Conservation (phyloP, 2,888 invertebrate species). For the Formica aserva region DNA sequence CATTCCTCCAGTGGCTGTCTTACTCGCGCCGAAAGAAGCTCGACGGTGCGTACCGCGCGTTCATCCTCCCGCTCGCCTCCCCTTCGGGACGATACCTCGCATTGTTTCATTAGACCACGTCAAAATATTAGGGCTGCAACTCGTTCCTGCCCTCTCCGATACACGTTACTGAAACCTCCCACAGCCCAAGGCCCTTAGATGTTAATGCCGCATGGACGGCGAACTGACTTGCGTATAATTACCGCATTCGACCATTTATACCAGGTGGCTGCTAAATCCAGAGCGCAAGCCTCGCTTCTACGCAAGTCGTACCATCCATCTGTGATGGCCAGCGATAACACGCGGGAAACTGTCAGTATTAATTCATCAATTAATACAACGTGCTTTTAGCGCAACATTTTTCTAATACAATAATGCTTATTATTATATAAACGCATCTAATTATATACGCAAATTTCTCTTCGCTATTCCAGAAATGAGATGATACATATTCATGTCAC, state of each 20-base stretch:
- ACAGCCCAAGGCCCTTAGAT: constrained; percentile 76
- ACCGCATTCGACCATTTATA: constrained; percentile 76
- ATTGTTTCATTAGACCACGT: constrained; percentile 72
- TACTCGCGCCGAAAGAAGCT: constrained; percentile 5
- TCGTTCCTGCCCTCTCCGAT: constrained; percentile 59
- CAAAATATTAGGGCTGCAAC: constrained; percentile 70
- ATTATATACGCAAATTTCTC: constrained; percentile 18
- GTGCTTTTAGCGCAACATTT: not conserved
- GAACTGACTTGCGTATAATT: constrained; percentile 79
- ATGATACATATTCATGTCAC: not conserved
- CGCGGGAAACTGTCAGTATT: constrained; percentile 1
- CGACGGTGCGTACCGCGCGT: not conserved
- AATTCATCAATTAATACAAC: constrained; percentile 39
- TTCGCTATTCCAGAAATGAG: not conserved
- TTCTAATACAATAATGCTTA: constrained; percentile 2
- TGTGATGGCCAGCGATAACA: not conserved
- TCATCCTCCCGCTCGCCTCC: constrained; percentile 40
- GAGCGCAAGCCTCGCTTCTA: constrained; percentile 8
- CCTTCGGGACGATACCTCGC: constrained; percentile 45
- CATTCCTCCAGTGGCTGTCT: constrained; percentile 49
- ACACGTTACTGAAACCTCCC: constrained; percentile 73
- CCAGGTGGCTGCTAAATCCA: constrained; percentile 69
- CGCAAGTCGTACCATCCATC: constrained; percentile 6
- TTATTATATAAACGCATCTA: not conserved
- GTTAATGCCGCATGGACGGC: constrained; percentile 74